Evolutionary conservation across 2,113 vertebrate genomes (phyloP).

Genomic region (Fregetta grallaria): DNA sequence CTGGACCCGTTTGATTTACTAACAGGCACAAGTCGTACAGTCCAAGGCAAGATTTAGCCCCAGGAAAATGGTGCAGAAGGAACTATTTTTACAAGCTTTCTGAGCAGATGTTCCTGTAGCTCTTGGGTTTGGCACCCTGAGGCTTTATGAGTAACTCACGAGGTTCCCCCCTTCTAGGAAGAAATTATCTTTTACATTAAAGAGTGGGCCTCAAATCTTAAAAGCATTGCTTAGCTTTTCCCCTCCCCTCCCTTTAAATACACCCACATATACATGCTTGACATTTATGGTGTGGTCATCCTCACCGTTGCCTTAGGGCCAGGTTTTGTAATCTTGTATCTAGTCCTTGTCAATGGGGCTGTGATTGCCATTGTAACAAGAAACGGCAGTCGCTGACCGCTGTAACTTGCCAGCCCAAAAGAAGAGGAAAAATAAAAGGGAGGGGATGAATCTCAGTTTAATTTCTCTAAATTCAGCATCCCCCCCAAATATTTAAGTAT

Average conservation of each 20-base stretch:
- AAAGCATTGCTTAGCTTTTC: not conserved
- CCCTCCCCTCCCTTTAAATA: not conserved
- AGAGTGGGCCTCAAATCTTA: conserved; percentile 6
- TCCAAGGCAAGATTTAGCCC: not conserved
- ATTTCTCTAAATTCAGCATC: not conserved
- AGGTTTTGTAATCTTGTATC: not conserved
- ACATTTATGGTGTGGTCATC: not conserved
- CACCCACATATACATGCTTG: not conserved
- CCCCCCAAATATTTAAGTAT: not conserved
- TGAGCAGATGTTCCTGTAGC: not conserved
- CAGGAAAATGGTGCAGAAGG: not conserved
- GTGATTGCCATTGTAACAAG: not conserved
- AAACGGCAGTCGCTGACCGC: not conserved
- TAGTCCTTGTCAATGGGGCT: not conserved
- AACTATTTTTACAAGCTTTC: not conserved
- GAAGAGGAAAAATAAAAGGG: not conserved
- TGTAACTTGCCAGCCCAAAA: not conserved
- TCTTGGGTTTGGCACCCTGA: not conserved
- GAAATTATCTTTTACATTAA: not conserved
- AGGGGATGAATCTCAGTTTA: not conserved
- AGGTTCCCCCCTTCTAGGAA: not conserved
- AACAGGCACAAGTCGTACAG: not conserved
- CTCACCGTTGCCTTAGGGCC: not conserved
- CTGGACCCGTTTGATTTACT: not conserved
- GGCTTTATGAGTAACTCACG: not conserved